A percentile compares a stretch with the other conserved stretches of the same genome.
Conservation (phyloP, 92 coral and sea anemone species). For the Epizoanthus ramosus region DNA sequence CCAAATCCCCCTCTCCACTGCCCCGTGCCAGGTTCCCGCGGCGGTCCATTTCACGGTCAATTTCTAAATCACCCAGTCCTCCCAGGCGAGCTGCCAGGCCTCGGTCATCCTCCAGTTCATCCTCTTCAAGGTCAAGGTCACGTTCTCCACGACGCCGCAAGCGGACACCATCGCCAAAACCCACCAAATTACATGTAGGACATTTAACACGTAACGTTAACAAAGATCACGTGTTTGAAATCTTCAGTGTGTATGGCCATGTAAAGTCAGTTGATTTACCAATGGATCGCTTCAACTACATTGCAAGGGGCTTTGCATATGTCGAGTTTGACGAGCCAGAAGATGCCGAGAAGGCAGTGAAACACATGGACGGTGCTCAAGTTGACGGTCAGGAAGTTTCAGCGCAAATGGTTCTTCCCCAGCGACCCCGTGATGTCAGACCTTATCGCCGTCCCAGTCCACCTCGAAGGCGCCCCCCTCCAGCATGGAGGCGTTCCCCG, state of each 20-base stretch:
- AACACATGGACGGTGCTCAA: constrained; percentile 99
- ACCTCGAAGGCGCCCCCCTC: constrained; percentile 80
- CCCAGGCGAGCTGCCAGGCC: constrained; percentile 63
- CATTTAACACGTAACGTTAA: constrained; percentile 93
- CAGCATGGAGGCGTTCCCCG: constrained; percentile 93
- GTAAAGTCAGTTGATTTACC: constrained; percentile 92
- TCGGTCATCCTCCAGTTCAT: constrained; percentile 84
- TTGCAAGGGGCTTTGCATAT: constrained; percentile 92
- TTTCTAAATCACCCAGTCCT: constrained; percentile 75
- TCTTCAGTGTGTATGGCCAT: constrained; percentile 95
- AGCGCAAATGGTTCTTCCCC: constrained; percentile 87
- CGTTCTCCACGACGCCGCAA: constrained; percentile 91
- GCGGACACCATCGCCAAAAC: constrained; percentile 94
- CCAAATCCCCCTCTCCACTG: constrained; percentile 70
- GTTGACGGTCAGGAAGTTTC: constrained; percentile 96
- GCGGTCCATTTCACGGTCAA: constrained; percentile 84
- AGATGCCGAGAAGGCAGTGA: constrained; percentile 87
- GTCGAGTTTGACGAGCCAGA: constrained; percentile 89
- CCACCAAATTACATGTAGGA: constrained; percentile 85
- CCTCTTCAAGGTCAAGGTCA: constrained; percentile 76
- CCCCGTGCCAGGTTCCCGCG: constrained; percentile 71
- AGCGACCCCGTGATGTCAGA: constrained; percentile 82
- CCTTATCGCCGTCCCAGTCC: constrained; percentile 86
- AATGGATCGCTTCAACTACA: constrained; percentile 82
- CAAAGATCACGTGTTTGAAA: constrained; percentile 95